phyloP scores from a whole-genome alignment of 2,797 vertebrate species.

The Amniataba percoides region DNA sequence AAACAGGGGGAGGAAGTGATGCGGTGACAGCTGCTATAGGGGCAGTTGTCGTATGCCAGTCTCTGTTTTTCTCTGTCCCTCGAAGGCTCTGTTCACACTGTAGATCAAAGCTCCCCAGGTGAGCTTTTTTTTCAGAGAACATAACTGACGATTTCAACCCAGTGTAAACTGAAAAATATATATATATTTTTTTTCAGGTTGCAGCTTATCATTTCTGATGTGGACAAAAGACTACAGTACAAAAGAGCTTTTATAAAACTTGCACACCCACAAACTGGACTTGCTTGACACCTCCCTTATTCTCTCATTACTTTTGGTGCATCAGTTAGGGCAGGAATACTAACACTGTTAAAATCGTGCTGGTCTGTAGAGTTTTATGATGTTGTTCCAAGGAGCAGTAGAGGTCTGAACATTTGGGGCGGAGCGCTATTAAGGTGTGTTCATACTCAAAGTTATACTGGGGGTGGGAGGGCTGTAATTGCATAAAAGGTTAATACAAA shows the following conservation, averaged over 20 bases:
- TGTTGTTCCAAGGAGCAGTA: not conserved
- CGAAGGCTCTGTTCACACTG: not conserved
- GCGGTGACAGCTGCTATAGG: slow-evolving; percentile 53
- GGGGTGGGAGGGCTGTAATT: no score
- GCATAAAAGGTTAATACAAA: no score
- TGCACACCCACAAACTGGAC: not conserved
- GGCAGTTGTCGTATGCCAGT: slow-evolving; percentile 53
- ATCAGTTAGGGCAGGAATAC: not conserved
- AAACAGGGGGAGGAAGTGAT: slow-evolving; percentile 67
- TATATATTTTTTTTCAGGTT: not conserved
- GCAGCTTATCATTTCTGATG: not conserved
- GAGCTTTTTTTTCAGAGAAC: slow-evolving; percentile 7
- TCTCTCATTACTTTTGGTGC: not conserved
- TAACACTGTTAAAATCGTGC: not conserved
- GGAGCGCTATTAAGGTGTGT: not conserved
- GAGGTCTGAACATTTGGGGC: not conserved
- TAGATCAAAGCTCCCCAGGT: not conserved
- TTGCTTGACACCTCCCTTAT: not conserved
- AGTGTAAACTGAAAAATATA: not conserved
- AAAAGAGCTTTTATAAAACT: not conserved
- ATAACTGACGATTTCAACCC: not conserved
- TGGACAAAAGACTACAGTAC: not conserved
- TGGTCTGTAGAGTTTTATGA: not conserved
- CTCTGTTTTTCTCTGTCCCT: slow-evolving; percentile 13
- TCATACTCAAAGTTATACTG: not conserved